Conservation (phyloP, 2,113 vertebrate genomes). For the Paracanthobrama guichenoti region DNA sequence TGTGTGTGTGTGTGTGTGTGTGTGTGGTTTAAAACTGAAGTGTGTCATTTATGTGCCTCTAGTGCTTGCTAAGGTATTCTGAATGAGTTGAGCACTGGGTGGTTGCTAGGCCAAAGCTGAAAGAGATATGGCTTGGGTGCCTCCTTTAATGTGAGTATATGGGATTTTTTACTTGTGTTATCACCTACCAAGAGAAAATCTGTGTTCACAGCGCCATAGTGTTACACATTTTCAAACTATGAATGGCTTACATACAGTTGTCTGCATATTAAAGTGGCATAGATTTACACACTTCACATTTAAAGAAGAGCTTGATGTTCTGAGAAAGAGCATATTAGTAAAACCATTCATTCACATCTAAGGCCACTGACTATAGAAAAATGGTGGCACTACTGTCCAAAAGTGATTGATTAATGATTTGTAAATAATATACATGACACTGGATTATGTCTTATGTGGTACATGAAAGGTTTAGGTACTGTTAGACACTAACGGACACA, state of each 20-base stretch:
- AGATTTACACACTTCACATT: background rate
- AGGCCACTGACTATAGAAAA: background rate
- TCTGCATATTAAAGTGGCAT: background rate
- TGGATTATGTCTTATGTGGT: conserved; percentile 2
- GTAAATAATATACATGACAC: background rate
- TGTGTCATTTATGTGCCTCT: background rate
- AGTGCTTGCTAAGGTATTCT: background rate
- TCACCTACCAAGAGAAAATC: background rate
- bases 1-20: too few relatives aligned
- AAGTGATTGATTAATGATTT: background rate
- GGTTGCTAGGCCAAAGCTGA: background rate
- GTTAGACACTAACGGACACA: conserved; percentile 4
- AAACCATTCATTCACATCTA: background rate
- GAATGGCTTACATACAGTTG: background rate
- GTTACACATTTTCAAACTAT: background rate
- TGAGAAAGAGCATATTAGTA: background rate
- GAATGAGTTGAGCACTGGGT: background rate
- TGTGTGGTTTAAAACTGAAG: background rate
- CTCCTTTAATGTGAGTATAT: background rate
- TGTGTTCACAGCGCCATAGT: background rate
- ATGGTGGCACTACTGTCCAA: background rate
- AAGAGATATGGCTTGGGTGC: background rate
- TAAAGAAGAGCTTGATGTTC: background rate
- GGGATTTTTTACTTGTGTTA: background rate
- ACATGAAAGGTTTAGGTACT: background rate